Evolutionary conservation across 2,113 vertebrate species (phyloP).

Genomic region (Nothobranchius furzeri): DNA sequence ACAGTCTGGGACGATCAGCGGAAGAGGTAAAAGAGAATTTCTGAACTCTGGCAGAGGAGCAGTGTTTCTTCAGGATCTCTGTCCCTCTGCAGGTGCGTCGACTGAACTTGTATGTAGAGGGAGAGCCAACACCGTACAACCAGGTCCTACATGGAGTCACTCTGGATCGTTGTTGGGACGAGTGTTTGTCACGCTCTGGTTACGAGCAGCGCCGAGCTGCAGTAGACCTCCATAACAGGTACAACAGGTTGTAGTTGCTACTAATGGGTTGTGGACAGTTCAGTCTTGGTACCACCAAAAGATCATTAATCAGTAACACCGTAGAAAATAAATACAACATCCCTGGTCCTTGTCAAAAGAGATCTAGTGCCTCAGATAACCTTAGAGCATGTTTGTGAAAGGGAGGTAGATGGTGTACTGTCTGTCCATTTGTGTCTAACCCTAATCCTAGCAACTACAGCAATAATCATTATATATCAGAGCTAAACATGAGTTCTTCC

Average conservation of each 20-base stretch:
- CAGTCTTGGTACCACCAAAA: no score
- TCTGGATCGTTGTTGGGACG: conserved; percentile 89
- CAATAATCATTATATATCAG: not conserved
- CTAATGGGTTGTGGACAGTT: no score
- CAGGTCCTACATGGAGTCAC: conserved; percentile 87
- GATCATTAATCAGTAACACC: no score
- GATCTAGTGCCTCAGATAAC: no score
- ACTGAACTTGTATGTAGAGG: conserved; percentile 88
- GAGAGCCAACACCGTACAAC: conserved; percentile 89
- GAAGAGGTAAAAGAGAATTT: conserved; percentile 80
- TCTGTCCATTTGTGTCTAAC: no score
- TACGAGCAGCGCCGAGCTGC: conserved; percentile 75
- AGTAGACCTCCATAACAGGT: conserved; percentile 90
- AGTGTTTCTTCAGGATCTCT: not conserved
- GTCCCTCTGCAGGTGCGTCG: conserved; percentile 81
- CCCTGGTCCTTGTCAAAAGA: no score
- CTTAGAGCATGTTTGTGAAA: no score
- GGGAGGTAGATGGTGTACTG: no score
- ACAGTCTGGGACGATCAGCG: conserved; percentile 80
- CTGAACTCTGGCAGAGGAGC: not conserved
- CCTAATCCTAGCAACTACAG: no score
- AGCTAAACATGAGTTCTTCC: not conserved
- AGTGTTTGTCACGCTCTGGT: conserved; percentile 83
- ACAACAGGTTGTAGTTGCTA: not conserved
- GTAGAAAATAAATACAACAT: no score